Percentiles rank a stretch among this genome's conserved stretches.
These are phyloP conservation scores for Tipula lateralis DNA, from an alignment of 2,888 invertebrate species.

Conservation along the genomic window DNA sequence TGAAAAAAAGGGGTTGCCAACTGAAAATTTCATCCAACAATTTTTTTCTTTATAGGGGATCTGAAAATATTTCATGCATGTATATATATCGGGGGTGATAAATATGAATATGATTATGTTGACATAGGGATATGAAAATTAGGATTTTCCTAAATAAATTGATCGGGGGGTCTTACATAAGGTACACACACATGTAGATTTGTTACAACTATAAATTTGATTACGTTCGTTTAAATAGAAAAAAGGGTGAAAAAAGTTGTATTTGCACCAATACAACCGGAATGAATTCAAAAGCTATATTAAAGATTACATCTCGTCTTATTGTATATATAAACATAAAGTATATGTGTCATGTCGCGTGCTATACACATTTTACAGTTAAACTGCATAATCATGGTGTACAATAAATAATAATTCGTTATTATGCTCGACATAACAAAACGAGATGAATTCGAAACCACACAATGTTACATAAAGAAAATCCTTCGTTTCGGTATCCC, in stretches of 20 bases:
- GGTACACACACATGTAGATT: not conserved
- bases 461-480: not conserved
- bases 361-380: not conserved
- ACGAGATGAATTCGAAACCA: not conserved
- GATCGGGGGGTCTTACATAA: not conserved
- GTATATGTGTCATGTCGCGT: not conserved
- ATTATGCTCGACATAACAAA: not conserved
- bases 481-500: not conserved
- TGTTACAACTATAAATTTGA: not conserved
- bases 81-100: not conserved
- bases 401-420: not conserved
- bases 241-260: too few species aligned
- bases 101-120: not conserved
- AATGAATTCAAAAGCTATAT: not conserved
- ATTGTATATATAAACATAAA: not conserved
- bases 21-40: not conserved
- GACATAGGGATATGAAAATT: not conserved
- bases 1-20: not conserved
- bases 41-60: not conserved
- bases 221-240: too few species aligned
- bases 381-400: not conserved
- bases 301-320: not conserved
- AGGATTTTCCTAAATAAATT: not conserved
- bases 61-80: not conserved
- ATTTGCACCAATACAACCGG: not conserved